Evolutionary conservation across 37 sponge, comb jelly and placozoan species (phyloP), one percentile per base, ranked within the genome.

Genomic region (Lycopodina hypogea): DNA sequence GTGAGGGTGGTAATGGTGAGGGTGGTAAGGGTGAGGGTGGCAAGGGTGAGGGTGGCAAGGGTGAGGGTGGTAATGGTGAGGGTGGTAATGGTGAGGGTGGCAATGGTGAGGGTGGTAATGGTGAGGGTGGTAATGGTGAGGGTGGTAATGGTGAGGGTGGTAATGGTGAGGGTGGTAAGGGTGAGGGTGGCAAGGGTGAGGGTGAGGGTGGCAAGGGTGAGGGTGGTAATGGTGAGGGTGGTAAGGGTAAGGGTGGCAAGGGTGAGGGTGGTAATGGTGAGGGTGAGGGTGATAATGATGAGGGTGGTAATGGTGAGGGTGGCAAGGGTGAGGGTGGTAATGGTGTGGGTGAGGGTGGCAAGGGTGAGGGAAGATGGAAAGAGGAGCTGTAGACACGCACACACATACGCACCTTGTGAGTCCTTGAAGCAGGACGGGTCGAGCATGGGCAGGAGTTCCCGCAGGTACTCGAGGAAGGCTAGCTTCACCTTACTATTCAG

Each of bases 401-500:
- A 45, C 48, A 45, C 3, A 34, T 30, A 32, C 42, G 7, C 42
- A 91, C 88, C 92, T 34, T 75, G 30, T 30, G 38, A 78, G 26
- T 91, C 82, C 37, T 48, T 76, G 71, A 93, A 86, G 40, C 84
- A 88, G 0, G 77, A 38, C 0, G 93, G 63, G 48, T 94, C 93
- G 59, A 94, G 30, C 29, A 56, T 60, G 0, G 85, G 83, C n/a
- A 91, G 40, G 0, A 94, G 77, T 38, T 84, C 90, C 0, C 60
- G 53, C 32, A 91, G 42, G 67, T 88, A 94, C 75, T 92, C 84
- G 60, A 94, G 61, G 82, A 83, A 90, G 3, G 90, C 93, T 51
- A 82, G 78, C 66, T 91, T 91, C 36, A 84, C 86, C 72, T 90
- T 93, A 36, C 38, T 68, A 64, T 75, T 93, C 85, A 93, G 90